Percentiles rank a stretch among this genome's conserved stretches.
phyloP scores from a whole-genome alignment of 2,888 invertebrate species.

The Anaspis maculata region DNA sequence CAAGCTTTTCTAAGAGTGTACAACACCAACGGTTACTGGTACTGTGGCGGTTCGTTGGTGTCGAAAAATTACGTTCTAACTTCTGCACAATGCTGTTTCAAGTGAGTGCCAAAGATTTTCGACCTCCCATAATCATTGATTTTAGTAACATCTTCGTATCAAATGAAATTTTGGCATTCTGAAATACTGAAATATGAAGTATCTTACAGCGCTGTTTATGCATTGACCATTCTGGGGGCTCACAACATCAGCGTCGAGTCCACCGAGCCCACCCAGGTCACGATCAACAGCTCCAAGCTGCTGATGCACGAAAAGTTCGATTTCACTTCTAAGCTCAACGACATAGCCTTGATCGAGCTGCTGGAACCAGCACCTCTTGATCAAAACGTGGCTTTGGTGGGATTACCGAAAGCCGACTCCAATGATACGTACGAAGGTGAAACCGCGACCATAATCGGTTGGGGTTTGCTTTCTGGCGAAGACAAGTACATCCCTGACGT shows the following conservation, averaged over 20 bases:
- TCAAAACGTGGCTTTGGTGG: slow-evolving; percentile 1
- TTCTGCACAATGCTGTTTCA: slow-evolving; percentile 1
- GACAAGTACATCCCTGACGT: slow-evolving; percentile 7
- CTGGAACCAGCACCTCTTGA: slow-evolving; percentile 4
- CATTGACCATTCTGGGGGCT: slow-evolving; percentile 9
- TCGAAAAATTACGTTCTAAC: background rate
- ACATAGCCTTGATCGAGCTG: slow-evolving; percentile 11
- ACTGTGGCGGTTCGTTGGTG: slow-evolving; percentile 7
- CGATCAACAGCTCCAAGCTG: slow-evolving; percentile 1
- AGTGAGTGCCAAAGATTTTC: too few species aligned
- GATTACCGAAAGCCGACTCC: slow-evolving; percentile 4
- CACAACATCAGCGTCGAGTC: too few species aligned
- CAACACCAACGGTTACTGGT: too few species aligned
- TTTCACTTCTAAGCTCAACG: slow-evolving; percentile 5
- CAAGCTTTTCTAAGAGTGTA: too few species aligned
- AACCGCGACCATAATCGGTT: slow-evolving; percentile 12
- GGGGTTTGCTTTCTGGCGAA: too few species aligned
- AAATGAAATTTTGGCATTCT: too few species aligned
- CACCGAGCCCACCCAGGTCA: too few species aligned
- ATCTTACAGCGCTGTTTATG: slow-evolving; percentile 4
- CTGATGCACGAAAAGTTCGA: slow-evolving; percentile 7
- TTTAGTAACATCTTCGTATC: too few species aligned
- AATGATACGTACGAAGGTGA: slow-evolving; percentile 1
- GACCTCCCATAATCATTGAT: too few species aligned
- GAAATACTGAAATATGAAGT: too few species aligned